phyloP scores from a whole-genome alignment of 2,797 vertebrate genomes.

The Lates japonicus region DNA sequence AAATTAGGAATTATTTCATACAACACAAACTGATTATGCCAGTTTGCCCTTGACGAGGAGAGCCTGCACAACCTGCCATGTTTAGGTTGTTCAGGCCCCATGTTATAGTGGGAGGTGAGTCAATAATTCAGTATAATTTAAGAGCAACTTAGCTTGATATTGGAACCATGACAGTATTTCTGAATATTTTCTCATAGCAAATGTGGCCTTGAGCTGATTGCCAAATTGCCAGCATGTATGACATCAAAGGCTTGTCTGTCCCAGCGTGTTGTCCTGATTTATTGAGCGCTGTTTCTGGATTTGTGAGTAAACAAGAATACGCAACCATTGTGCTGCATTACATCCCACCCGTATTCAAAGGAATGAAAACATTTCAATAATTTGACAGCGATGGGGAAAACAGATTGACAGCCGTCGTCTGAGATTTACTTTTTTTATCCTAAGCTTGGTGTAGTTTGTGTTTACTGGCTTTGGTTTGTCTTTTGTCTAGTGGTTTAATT shows the following conservation, averaged over 20 bases:
- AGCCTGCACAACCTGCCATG: slow-evolving; percentile 65
- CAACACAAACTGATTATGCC: slow-evolving; percentile 80
- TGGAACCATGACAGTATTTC: slow-evolving; percentile 25
- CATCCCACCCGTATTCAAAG: slow-evolving; percentile 22
- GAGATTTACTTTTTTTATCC: neutral
- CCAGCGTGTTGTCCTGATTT: slow-evolving; percentile 43
- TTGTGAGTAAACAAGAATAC: slow-evolving; percentile 21
- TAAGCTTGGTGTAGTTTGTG: slow-evolving; percentile 10
- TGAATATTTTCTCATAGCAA: slow-evolving; percentile 43
- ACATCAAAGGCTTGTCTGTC: slow-evolving; percentile 42
- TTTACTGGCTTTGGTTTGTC: slow-evolving; percentile 24
- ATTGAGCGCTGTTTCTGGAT: slow-evolving; percentile 32
- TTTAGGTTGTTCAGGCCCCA: slow-evolving; percentile 69
- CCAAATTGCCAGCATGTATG: slow-evolving; percentile 38
- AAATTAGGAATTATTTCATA: slow-evolving; percentile 86
- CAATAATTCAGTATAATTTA: slow-evolving; percentile 52
- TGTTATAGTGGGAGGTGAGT: slow-evolving; percentile 47
- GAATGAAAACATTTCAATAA: slow-evolving; percentile 13
- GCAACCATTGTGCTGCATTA: slow-evolving; percentile 5
- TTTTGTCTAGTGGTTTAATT: slow-evolving; percentile 12
- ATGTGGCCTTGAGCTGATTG: slow-evolving; percentile 25
- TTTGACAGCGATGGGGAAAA: slow-evolving; percentile 38
- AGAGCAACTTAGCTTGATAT: slow-evolving; percentile 38
- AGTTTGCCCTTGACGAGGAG: slow-evolving; percentile 81
- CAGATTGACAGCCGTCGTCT: slow-evolving; percentile 31